Base-by-base conservation (phyloP, 2,888 invertebrate genomes). In the Drosophila basisetae region DNA sequence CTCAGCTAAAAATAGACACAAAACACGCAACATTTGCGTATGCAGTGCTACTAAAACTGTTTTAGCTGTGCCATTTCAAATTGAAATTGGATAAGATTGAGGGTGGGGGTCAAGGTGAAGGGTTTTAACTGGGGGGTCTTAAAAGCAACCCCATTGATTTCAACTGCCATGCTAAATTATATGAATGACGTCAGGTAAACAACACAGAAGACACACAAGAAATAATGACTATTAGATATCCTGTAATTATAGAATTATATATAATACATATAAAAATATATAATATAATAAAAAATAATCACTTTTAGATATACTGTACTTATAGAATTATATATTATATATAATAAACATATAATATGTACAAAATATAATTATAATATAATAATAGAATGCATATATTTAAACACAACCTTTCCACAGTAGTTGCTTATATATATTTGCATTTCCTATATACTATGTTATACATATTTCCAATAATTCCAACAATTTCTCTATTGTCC, bases 1-100 rank as follows among this genome's bases (percentile, higher is more conserved):
- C 53, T 58, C 13, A 37, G 16, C 78, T 77, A 78, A 50, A 81
- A 77, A 81, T 78, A 81, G 56, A 60, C 22, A n/a, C 41, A 16
- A 13, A 2, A 30, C 82, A 58, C 41, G 72, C 75, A 49, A 74
- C 25, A 37, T 25, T 56, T 10, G 16, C 52, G 53, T 10, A 18
- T 54, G 71, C 55, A 66, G 22, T 60, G 60, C 39, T 13, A 18
- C 33, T 18, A n/a, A 70, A 80, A 80, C 56, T 67, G n/a, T 58
- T 35, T 28, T 7, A 35, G 33, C 52, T 53, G 55, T 30, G 56
- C 13, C 18, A 55, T 22, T 41, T 62, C n/a, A 3, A 37, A 52
- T 39, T 31, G n/a, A 13, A 16, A 9, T 41, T 54, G 39, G 6
- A 30, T n/a, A 18, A 11, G 10, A 50, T 43, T 28, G n/a, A 2